Evolutionary conservation across 1,140 invertebrate species (phyloP), one percentile per base, ranked within the genome.

Genomic region (Euura lappo): DNA sequence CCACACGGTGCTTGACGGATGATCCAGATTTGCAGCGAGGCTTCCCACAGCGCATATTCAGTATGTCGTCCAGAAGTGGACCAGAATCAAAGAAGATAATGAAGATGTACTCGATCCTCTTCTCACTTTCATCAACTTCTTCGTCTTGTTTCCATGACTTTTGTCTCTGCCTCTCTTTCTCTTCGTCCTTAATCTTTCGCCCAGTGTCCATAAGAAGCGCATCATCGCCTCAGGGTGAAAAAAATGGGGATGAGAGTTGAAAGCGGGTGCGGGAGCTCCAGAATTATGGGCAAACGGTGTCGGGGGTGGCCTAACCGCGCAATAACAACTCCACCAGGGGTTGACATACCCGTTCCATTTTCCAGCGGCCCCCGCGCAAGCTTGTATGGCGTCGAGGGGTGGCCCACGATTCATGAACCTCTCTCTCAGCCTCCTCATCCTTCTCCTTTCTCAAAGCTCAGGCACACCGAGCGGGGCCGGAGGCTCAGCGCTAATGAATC

Each of bases 401-500:
- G 73, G 69, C 74, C 28, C 70, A 28, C 65, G 77, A 71, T 81
- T 74, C 75, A 80, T 78, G 78, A 78, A 28, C 78, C 76, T 77
- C 71, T 75, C 76, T n/a, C 51, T n/a, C 6, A n/a, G 2, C 13
- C 13, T 60, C 51, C 13, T n/a, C 13, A 60, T 60, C 51, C 13
- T 3, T 80, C 72, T 80, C 75, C 81, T 81, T 84, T 81, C 80
- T 66, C 72, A 70, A 71, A 67, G 65, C 71, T 42, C 72, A 72
- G 72, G 13, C 72, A 75, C 71, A 13, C 75, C 75, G 71, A 72
- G 72, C 72, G 51, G 13, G 51, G 51, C 75, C 66, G 71, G 77
- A 77, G 81, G 84, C 81, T 86, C 83, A 85, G 80, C 81, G 77
- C 80, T 87, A 87, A 87, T 86, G 86, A 86, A 85, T 84, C 82